phyloP scores from a whole-genome alignment of 2,113 vertebrate genomes.

The Hydrolagus affinis region DNA sequence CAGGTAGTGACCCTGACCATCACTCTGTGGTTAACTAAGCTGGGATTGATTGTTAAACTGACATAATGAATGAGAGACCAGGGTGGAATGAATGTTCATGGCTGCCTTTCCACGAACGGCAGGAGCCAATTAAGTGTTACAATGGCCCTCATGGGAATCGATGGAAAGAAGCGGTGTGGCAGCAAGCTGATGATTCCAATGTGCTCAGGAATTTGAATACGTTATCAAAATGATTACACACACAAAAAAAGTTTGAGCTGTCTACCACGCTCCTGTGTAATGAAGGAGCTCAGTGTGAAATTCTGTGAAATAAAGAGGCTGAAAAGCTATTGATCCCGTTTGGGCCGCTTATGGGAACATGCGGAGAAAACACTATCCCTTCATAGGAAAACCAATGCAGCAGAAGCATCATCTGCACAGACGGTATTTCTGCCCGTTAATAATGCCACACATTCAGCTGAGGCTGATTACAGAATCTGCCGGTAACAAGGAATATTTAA shows the following conservation, averaged over 20 bases:
- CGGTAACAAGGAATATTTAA: not conserved
- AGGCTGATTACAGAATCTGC: not conserved
- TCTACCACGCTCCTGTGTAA: not conserved
- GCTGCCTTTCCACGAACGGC: not conserved
- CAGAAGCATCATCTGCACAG: no score
- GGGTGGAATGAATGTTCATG: not conserved
- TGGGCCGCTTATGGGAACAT: not conserved
- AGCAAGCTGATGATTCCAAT: not conserved
- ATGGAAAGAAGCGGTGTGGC: not conserved
- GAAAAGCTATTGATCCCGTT: not conserved
- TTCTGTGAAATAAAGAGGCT: not conserved
- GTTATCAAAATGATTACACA: not conserved
- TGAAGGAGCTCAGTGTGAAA: not conserved
- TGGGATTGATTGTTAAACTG: not conserved
- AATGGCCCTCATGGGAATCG: not conserved
- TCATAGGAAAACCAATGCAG: not conserved
- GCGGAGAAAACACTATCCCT: not conserved
- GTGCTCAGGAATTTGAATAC: conserved; percentile 12
- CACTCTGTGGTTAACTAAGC: no score
- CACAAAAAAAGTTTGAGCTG: not conserved
- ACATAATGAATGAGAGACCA: not conserved
- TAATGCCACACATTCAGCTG: no score
- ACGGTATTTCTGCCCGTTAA: no score
- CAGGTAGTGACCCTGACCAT: no score
- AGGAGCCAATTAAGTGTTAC: not conserved